Evolutionary conservation across 30 jellyfish, hydroid and myxozoan genomes (phyloP), one percentile per base, ranked within the genome.

Genomic region (Nemopilema nomurai): DNA sequence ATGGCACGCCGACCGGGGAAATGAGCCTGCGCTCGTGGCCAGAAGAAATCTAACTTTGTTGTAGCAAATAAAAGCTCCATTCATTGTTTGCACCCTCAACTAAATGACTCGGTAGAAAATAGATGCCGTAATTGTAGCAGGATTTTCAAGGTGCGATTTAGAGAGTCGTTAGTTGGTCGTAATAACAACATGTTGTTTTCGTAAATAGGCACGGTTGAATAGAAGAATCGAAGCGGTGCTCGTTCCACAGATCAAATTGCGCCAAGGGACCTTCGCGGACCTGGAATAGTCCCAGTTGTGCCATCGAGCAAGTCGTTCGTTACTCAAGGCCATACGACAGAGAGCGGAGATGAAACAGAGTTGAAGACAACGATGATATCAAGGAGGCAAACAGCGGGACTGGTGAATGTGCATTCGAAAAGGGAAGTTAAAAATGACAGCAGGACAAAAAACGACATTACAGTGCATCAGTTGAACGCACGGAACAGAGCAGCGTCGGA

Each of bases 151-250:
- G 57, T 41, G 57, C 57, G 13, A 41, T 41, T 41, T 41, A 41
- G 57, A 41, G 57, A 41, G 57, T 41, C 57, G 57, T 41, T 41
- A 41, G 6, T 41, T 41, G 9, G 9, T 3, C 13, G 57, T 41
- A 41, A 41, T 78, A 49, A 79, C 89, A 79, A 79, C 41, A 28
- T 28, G 30, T 32, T 73, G 75, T 79, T 67, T 79, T 79, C 73
- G 71, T 67, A 22, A 22, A 66, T 67, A 79, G 89, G 74, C 78
- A 83, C 86, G 51, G 86, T 79, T 69, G 85, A 83, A 50, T 28
- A 24, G 52, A 33, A 83, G 49, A 79, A 79, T 64, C 13, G 51
- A 66, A 66, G 89, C 78, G 81, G 78, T 21, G 62, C 81, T 71
- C 81, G 76, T 77, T 41, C 9, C 57, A 41, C 57, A 41, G 57